Base-by-base conservation (phyloP, 2,113 vertebrate species). In the Ptyas mucosa region DNA sequence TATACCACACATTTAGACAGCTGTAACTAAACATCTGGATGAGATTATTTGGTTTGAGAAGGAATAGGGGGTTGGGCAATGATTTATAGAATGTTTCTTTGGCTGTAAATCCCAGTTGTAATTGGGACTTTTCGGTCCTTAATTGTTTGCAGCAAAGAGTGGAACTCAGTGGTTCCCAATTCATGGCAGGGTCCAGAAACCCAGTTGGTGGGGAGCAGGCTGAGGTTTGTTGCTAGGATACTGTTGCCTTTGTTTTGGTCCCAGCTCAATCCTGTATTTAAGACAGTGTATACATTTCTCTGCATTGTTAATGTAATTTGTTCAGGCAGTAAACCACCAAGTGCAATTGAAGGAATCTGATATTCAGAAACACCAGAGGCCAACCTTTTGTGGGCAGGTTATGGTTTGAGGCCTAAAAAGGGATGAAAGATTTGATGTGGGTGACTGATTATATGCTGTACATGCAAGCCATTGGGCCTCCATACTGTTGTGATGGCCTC, bases 51-150 rank as follows among this genome's bases (percentile, higher is more conserved):
- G 96, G 94, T 96, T 96, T 96, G 96, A 96, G 96, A 96, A 95
- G 39, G 57, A 90, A 54, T n/a, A 53, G 93, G 92, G 75, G 34
- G 57, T 93, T 95, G 96, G 91, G 55, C 53, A 14, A 43, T 97
- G 97, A 98, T 97, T 98, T 98, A 98, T 94, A 95, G 96, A 96
- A 97, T 94, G 54, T 95, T 97, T 93, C 96, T 97, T 92, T 96
- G 97, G 98, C 97, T 97, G 97, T 98, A 97, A 97, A 98, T 98
- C 97, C 97, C 96, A 95, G 95, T 96, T 97, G 97, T 97, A 97
- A 97, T 96, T 98, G 97, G 97, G 97, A 97, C 96, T 97, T 97
- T 96, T 97, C 95, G 96, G 95, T 97, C 95, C 95, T 96, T 97
- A 96, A 97, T 95, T 97, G 95, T 95, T 97, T 95, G 51, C 90